phyloP scores from a whole-genome alignment of 2,113 vertebrate species.

The Tautogolabrus adspersus region DNA sequence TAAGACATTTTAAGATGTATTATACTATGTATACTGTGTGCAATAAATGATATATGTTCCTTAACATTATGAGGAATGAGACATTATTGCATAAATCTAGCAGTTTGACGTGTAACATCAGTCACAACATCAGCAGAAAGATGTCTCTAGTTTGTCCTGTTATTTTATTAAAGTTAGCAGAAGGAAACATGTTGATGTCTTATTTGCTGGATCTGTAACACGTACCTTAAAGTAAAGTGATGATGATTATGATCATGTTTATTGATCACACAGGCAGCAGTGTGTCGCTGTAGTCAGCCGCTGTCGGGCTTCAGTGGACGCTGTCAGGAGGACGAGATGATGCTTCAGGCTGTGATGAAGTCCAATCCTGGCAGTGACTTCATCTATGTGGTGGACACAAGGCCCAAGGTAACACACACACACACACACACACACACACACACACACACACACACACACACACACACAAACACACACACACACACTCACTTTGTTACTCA shows the following conservation, averaged over 20 bases:
- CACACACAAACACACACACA: background rate
- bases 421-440: background rate
- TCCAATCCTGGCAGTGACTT: conserved; percentile 94
- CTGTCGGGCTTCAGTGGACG: conserved; percentile 96
- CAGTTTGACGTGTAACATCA: too few species aligned
- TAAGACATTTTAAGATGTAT: too few species aligned
- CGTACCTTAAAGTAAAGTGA: too few species aligned
- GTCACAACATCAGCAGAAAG: too few species aligned
- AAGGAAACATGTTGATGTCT: too few species aligned
- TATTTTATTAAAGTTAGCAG: too few species aligned
- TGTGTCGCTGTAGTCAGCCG: conserved; percentile 97
- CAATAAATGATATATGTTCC: too few species aligned
- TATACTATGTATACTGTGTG: too few species aligned
- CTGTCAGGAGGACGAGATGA: conserved; percentile 95
- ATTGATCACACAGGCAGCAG: conserved; percentile 85
- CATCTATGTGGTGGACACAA: conserved; percentile 96
- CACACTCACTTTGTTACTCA: background rate
- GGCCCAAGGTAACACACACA: conserved; percentile 88
- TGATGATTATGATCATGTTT: background rate
- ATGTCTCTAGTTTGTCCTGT: too few species aligned
- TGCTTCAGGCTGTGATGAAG: conserved; percentile 95
- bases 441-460: background rate
- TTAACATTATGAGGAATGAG: too few species aligned
- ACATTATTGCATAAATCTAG: too few species aligned
- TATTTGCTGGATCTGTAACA: too few species aligned